Percentiles rank a stretch among this genome's conserved stretches.
Conservation (phyloP, 2,888 invertebrate genomes). For the Stegana nigrithorax region DNA sequence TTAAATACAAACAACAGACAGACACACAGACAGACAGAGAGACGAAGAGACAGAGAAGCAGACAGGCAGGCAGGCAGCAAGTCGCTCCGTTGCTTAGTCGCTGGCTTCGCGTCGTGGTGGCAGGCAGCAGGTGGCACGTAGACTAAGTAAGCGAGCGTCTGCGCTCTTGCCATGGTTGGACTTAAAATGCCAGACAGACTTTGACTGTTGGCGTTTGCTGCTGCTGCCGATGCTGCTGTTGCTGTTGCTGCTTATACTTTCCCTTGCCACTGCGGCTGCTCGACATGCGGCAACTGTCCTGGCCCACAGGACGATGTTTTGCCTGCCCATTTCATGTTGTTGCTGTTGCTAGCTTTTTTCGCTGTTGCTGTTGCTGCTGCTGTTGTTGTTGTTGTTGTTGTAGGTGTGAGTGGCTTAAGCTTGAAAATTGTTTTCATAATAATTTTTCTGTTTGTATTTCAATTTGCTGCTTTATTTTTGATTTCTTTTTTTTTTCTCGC, state of each 20-base stretch:
- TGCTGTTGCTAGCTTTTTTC: conserved; percentile 23
- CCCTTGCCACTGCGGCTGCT: conserved; percentile 33
- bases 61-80: conserved; percentile 16
- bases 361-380: conserved; percentile 21
- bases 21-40: not conserved
- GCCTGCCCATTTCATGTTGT: no score
- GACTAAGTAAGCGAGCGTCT: not conserved
- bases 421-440: conserved; percentile 57
- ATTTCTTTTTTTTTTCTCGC: not conserved
- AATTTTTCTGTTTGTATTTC: conserved; percentile 32
- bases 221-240: conserved; percentile 33
- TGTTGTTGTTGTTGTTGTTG: conserved; percentile 7
- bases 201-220: conserved; percentile 28
- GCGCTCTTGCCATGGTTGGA: no score
- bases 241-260: no score
- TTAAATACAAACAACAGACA: conserved; percentile 19
- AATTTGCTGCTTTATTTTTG: conserved; percentile 38
- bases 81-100: no score
- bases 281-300: conserved; percentile 43
- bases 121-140: not conserved
- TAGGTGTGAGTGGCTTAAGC: conserved; percentile 54
- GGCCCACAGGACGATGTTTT: no score
- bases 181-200: not conserved
- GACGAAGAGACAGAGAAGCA: conserved; percentile 1
- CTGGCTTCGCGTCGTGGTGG: not conserved